Percentiles rank a stretch among this genome's conserved stretches.
These are phyloP conservation scores for Planiliza haematocheilus DNA, from an alignment of 2,113 vertebrate species.

Conservation along the genomic window DNA sequence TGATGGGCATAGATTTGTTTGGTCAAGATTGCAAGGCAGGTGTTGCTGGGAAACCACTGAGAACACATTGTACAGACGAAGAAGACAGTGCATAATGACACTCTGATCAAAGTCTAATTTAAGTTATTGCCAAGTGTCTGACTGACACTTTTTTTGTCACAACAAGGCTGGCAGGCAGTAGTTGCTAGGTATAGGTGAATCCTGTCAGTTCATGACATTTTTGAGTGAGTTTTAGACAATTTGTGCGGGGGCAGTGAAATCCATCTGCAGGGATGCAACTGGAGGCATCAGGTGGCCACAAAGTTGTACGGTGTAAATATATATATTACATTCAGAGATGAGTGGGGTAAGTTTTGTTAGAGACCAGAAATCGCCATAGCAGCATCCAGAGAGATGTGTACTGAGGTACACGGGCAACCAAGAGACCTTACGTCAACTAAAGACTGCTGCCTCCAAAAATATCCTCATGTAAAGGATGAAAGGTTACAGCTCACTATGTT, in stretches of 20 bases:
- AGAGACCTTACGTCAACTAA: neutral
- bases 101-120: conserved; percentile 47
- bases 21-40: conserved; percentile 44
- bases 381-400: neutral
- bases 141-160: conserved; percentile 35
- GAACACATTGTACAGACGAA: conserved; percentile 54
- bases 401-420: neutral
- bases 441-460: neutral
- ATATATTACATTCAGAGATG: conserved; percentile 16
- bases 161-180: conserved; percentile 29
- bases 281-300: conserved; percentile 2
- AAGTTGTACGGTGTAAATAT: conserved; percentile 10
- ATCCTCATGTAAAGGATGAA: neutral
- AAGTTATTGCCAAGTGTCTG: conserved; percentile 44
- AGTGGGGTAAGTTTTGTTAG: neutral
- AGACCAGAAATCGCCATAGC: neutral
- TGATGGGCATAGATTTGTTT: conserved; percentile 46
- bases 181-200: conserved; percentile 7
- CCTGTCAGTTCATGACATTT: no score
- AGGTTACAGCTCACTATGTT: neutral
- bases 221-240: conserved; percentile 5
- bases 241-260: conserved; percentile 16
- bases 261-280: neutral
- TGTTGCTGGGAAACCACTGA: conserved; percentile 35
- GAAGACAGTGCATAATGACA: conserved; percentile 42